phyloP scores from a whole-genome alignment of 2,113 vertebrate genomes.

The Azemiops feae region DNA sequence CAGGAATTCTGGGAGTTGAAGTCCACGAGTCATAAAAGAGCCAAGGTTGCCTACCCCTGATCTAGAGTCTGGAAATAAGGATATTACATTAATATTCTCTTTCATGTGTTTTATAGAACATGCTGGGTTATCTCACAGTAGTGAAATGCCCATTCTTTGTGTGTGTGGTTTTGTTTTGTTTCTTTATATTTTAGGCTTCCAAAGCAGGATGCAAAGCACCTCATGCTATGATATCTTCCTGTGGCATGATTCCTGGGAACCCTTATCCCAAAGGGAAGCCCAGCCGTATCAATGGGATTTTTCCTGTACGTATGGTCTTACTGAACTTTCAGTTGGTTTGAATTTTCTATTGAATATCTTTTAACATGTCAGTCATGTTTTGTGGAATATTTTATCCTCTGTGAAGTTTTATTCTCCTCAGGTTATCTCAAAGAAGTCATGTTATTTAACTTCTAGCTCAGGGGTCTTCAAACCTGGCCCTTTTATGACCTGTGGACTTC shows the following conservation, averaged over 20 bases:
- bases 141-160: not conserved
- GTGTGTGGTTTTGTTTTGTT: not conserved
- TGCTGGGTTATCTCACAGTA: not conserved
- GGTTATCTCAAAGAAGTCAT: not conserved
- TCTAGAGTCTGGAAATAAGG: not conserved
- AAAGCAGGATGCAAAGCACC: slow-evolving; percentile 97
- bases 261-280: slow-evolving; percentile 97
- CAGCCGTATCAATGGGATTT: slow-evolving; percentile 89
- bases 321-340: not conserved
- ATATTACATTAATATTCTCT: not conserved
- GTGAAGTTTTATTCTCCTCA: not conserved
- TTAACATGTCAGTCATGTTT: not conserved
- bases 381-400: not conserved
- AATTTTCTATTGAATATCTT: not conserved
- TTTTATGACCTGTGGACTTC: too few species aligned
- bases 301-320: slow-evolving; percentile 80
- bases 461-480: too few species aligned
- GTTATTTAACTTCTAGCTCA: not conserved
- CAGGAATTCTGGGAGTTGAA: too few species aligned
- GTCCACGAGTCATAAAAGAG: too few species aligned
- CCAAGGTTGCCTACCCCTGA: too few species aligned
- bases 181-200: slow-evolving; percentile 79
- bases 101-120: not conserved
- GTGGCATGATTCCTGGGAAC: slow-evolving; percentile 96
- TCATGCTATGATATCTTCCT: slow-evolving; percentile 96